Base-by-base conservation (phyloP, 2,113 vertebrate genomes). In the Muscicapa adusta region DNA sequence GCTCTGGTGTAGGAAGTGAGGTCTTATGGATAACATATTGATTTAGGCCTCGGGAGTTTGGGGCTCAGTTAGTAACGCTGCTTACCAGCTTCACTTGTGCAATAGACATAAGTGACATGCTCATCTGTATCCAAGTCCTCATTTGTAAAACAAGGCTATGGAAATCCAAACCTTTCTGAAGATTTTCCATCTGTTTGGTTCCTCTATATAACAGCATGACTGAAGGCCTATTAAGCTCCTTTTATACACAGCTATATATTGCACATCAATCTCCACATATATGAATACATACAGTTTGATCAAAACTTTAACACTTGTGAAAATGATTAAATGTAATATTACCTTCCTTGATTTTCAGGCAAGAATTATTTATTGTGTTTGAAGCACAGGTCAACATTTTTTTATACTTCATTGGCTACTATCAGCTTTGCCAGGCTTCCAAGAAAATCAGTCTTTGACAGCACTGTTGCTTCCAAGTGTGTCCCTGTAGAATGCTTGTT, bases 401-500 rank as follows among this genome's bases (percentile, higher is more conserved):
- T 91, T 94, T 67, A 33, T 73, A 29, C 28, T 73, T 92, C 42
- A 18, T 75, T 70, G 76, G 68, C 65, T 72, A 40, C 58, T 96
- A 62, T 31, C 86, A 71, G 70, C 38, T 96, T 97, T 76, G 62
- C 70, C 45, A 56, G 48, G 54, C 67, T 80, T 67, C 77, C n/a
- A 88, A 94, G 76, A 48, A 89, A 88, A 88, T 43, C 14, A 36
- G 72, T 45, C 62, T 73, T 89, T 91, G 71, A 85, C 61, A 71
- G 54, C 63, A 38, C 50, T 79, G 65, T 77, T 57, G 40, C 79
- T 95, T 73, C 77, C 53, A 60, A 60, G 65, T 94, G 28, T 31
- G 24, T 96, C 85, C 70, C 73, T 76, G 18, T 78, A 68, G 65
- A 95, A 85, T 86, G 73, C 65, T 95, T 60, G 70, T 91, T 93